These are phyloP conservation scores for Meghimatium bilineatum DNA, from an alignment of 2,888 invertebrate species.

Conservation along the genomic window DNA sequence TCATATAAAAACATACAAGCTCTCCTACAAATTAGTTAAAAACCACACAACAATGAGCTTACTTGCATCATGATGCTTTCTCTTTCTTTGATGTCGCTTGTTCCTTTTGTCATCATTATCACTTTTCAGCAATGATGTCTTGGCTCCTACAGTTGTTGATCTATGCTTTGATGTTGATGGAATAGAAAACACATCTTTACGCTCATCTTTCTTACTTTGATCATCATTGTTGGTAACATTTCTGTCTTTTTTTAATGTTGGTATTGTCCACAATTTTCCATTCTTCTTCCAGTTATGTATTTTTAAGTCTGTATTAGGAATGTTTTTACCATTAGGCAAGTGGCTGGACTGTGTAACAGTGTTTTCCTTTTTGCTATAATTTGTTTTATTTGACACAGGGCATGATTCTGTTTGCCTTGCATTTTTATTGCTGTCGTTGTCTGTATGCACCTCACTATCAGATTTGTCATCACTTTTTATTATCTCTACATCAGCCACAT, in stretches of 20 bases:
- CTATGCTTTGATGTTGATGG: constrained; percentile 7
- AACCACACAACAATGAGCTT: constrained; percentile 38
- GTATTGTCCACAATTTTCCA: constrained; percentile 41
- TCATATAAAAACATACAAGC: no score
- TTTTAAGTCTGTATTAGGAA: not conserved
- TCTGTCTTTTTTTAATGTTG: constrained; percentile 23
- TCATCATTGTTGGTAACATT: not conserved
- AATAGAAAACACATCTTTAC: not conserved
- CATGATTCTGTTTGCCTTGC: no score
- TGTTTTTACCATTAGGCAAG: not conserved
- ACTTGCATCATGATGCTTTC: constrained; percentile 66
- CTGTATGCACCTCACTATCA: not conserved
- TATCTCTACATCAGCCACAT: not conserved
- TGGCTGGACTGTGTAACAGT: not conserved
- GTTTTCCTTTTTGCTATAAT: no score
- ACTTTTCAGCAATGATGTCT: not conserved
- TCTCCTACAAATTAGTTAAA: no score
- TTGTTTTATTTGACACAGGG: not conserved
- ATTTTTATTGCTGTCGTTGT: not conserved
- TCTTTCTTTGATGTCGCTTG: constrained; percentile 60
- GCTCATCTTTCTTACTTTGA: constrained; percentile 21
- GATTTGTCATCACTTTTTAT: not conserved
- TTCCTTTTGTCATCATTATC: not conserved
- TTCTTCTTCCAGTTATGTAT: constrained; percentile 33
- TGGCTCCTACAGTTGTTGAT: not conserved